These are phyloP conservation scores for Megastigmus dorsalis DNA, from an alignment of 2,888 invertebrate genomes.

Conservation along the genomic window DNA sequence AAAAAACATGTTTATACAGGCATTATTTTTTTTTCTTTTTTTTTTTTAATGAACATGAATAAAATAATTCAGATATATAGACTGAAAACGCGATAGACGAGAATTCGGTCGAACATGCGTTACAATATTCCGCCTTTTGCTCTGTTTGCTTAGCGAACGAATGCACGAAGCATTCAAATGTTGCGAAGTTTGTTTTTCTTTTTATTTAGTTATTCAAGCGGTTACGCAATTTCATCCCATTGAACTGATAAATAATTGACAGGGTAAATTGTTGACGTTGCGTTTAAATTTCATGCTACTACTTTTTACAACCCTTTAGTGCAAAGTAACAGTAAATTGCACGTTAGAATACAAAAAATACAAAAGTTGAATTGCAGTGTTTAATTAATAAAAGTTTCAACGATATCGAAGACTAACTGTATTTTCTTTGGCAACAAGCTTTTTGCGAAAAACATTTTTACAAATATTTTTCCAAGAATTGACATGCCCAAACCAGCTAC, in stretches of 20 bases:
- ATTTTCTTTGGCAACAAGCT: constrained; percentile 1
- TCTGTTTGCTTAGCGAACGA: constrained; percentile 14
- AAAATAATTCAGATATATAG: constrained; percentile 39
- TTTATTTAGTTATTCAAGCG: background rate
- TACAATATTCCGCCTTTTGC: constrained; percentile 40
- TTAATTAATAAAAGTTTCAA: background rate
- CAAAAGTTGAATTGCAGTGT: background rate
- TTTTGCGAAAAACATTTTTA: background rate
- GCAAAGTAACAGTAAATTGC: background rate
- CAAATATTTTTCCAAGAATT: background rate
- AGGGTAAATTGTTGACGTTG: background rate
- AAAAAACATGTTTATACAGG: constrained; percentile 44
- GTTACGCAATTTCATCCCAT: constrained; percentile 43
- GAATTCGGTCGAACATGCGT: constrained; percentile 53
- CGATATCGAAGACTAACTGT: background rate
- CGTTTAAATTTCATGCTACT: background rate
- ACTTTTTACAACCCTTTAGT: background rate
- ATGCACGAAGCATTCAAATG: constrained; percentile 17
- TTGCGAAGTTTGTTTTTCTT: background rate
- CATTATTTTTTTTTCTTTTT: constrained; percentile 30
- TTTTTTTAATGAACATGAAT: constrained; percentile 27
- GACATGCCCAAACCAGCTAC: background rate
- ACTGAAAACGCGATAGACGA: constrained; percentile 41
- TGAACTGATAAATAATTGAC: background rate
- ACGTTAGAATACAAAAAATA: background rate